Conservation (phyloP, 2,113 vertebrate species). For the Protomyctophum bolini region DNA sequence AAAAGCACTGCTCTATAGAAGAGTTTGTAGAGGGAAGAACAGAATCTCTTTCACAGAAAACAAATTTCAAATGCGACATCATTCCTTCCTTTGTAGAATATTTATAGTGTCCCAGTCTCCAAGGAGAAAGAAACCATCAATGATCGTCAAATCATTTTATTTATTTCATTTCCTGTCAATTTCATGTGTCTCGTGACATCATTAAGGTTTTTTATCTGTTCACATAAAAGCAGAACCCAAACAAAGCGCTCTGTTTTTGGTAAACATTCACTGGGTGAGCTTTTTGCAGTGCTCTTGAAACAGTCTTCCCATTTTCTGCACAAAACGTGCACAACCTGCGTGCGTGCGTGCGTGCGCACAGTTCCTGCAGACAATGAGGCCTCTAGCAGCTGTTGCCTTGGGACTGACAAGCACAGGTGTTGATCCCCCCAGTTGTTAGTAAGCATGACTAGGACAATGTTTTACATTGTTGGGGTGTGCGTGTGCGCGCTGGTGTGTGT, state of each 20-base stretch:
- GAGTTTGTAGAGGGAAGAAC: neutral
- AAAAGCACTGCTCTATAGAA: neutral
- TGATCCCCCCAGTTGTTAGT: conserved; percentile 61
- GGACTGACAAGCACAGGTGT: conserved; percentile 78
- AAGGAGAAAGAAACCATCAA: neutral
- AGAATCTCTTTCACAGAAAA: neutral
- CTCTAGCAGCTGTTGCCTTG: conserved; percentile 68
- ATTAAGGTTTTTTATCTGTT: neutral
- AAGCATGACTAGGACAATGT: conserved; percentile 18
- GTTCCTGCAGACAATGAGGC: conserved; percentile 38
- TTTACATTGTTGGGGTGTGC: neutral
- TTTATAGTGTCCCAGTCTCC: neutral
- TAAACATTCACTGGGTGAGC: neutral
- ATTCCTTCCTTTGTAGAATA: conserved; percentile 1
- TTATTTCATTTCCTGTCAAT: conserved; percentile 1
- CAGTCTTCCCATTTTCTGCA: neutral
- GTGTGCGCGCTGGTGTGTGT: neutral
- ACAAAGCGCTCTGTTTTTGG: neutral
- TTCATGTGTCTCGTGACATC: neutral
- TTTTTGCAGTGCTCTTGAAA: conserved; percentile 4
- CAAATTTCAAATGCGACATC: conserved; percentile 1
- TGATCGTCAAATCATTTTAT: conserved; percentile 10
- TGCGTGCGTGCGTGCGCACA: neutral
- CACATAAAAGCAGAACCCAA: neutral
- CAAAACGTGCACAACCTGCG: too few relatives aligned